phyloP scores from a whole-genome alignment of 2,888 invertebrate species.

The Xanthia icteritia region DNA sequence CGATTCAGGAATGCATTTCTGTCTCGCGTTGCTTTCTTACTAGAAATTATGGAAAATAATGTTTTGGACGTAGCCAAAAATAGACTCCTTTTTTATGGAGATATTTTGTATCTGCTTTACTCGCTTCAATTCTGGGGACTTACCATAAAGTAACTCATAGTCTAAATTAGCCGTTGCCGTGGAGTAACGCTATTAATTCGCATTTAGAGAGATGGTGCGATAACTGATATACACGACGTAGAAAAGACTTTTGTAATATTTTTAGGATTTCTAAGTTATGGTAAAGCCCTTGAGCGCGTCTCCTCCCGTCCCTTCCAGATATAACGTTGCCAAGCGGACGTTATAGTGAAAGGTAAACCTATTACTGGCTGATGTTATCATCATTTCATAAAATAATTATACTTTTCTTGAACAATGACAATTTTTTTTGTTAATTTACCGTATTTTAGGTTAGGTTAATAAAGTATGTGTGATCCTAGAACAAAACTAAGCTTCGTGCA shows the following conservation, averaged over 20 bases:
- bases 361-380: slow-evolving; percentile 8
- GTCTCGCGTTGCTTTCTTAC: slow-evolving; percentile 26
- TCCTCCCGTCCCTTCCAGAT: slow-evolving; percentile 21
- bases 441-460: slow-evolving; percentile 41
- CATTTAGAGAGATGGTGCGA: background rate
- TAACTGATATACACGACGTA: background rate
- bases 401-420: slow-evolving; percentile 46
- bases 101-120: slow-evolving; percentile 56
- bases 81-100: slow-evolving; percentile 26
- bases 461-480: slow-evolving; percentile 65
- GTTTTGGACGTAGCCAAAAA: slow-evolving; percentile 27
- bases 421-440: slow-evolving; percentile 27
- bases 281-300: slow-evolving; percentile 7
- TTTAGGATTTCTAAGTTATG: slow-evolving; percentile 15
- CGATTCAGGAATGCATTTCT: slow-evolving; percentile 13
- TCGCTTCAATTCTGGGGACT: slow-evolving; percentile 4
- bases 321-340: slow-evolving; percentile 20
- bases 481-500: slow-evolving; percentile 62
- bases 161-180: background rate
- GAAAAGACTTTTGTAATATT: background rate
- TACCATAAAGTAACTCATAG: slow-evolving; percentile 27
- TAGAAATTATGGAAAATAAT: slow-evolving; percentile 2
- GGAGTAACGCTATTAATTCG: background rate
- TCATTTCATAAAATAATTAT: slow-evolving; percentile 16
- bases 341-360: slow-evolving; percentile 1